phyloP scores from a whole-genome alignment of 2,888 invertebrate genomes.

The Spodoptera exigua region DNA sequence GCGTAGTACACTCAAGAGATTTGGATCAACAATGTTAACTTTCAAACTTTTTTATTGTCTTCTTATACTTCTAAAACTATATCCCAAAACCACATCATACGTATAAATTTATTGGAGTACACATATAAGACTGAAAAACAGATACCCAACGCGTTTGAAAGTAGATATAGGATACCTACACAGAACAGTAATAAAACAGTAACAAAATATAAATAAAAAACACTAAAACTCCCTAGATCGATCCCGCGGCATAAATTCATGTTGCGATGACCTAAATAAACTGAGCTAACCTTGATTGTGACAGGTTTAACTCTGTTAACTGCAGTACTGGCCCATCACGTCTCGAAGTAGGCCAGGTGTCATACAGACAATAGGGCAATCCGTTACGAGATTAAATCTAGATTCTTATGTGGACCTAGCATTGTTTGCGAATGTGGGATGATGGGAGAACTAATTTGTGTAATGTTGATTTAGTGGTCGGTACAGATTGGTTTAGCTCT shows the following conservation, averaged over 20 bases:
- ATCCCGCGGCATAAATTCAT: conserved; percentile 1
- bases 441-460: neutral
- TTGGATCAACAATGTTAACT: too few species aligned
- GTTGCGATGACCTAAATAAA: conserved; percentile 18
- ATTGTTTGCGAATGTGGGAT: conserved; percentile 9
- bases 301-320: conserved; percentile 27
- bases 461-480: too few species aligned
- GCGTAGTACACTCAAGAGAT: too few species aligned
- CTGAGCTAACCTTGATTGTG: conserved; percentile 17
- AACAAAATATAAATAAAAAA: neutral
- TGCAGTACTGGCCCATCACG: conserved; percentile 23
- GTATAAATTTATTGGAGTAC: too few species aligned
- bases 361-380: conserved; percentile 48
- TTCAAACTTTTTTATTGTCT: too few species aligned
- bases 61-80: too few species aligned
- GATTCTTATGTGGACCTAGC: conserved; percentile 30
- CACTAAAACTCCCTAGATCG: neutral
- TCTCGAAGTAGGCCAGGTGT: conserved; percentile 44
- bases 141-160: too few species aligned
- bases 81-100: too few species aligned
- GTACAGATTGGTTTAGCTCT: too few species aligned
- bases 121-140: too few species aligned
- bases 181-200: too few species aligned
- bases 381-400: conserved; percentile 41
- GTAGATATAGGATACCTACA: too few species aligned